phyloP scores from a whole-genome alignment of 1,140 invertebrate species.

The Drosophila nasuta region DNA sequence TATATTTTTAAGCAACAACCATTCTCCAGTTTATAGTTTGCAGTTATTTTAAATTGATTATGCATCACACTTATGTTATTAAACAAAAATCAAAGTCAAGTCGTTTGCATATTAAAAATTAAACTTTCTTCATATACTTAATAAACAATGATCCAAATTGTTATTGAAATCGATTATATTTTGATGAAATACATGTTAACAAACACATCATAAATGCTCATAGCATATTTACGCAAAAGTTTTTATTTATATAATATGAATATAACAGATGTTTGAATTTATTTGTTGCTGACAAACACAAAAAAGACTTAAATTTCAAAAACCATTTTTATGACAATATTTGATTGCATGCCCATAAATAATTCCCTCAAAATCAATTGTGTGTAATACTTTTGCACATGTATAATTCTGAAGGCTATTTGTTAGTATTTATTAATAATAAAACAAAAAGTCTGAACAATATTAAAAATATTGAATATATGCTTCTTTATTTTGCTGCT shows the following conservation, averaged over 20 bases:
- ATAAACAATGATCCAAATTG: no score
- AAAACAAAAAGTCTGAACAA: background rate
- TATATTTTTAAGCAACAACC: no score
- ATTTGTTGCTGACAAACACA: background rate
- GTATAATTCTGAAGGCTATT: background rate
- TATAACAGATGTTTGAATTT: background rate
- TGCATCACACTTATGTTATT: no score
- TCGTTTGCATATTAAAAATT: no score
- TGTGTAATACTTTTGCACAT: background rate
- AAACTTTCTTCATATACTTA: no score
- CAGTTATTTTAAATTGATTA: no score
- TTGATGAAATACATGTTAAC: no score
- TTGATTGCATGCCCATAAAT: constrained; percentile 5
- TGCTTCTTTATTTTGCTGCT: background rate
- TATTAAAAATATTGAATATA: background rate
- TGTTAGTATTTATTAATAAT: background rate
- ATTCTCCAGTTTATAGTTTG: no score
- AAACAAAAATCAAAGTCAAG: no score
- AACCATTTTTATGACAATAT: background rate
- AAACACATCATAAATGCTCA: no score
- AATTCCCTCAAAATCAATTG: constrained; percentile 7
- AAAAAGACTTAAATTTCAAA: background rate
- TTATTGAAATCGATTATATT: no score
- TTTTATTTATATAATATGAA: background rate
- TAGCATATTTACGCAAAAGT: background rate